These are phyloP conservation scores for Mythimna ferrago DNA, from an alignment of 2,888 invertebrate genomes.

Conservation along the genomic window DNA sequence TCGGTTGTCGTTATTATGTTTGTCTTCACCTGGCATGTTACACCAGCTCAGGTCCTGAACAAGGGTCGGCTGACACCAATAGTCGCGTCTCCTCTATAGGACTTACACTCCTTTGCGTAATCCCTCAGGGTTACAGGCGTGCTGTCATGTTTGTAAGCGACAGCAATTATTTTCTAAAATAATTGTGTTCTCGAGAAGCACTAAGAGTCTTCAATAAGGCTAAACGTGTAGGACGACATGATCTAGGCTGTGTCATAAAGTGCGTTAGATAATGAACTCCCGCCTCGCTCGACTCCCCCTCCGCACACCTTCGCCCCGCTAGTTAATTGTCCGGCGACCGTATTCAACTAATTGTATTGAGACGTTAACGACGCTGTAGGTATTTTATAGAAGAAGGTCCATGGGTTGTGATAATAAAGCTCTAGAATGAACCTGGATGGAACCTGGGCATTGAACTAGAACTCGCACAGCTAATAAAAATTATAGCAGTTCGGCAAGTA, in stretches of 20 bases:
- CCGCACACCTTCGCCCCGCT: not conserved
- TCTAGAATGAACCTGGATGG: too few relatives aligned
- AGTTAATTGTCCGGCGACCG: constrained; percentile 40
- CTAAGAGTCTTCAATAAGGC: not conserved
- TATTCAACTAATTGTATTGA: constrained; percentile 48
- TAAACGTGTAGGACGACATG: not conserved
- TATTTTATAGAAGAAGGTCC: constrained; percentile 18
- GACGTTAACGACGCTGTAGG: not conserved
- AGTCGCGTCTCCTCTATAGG: too few relatives aligned
- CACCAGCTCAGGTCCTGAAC: too few relatives aligned
- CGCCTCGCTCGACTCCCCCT: not conserved
- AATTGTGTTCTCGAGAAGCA: not conserved
- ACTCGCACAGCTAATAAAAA: too few relatives aligned
- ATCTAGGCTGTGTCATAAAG: constrained; percentile 24
- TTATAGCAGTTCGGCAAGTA: too few relatives aligned
- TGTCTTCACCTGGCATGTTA: too few relatives aligned
- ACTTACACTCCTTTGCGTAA: too few relatives aligned
- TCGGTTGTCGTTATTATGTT: too few relatives aligned
- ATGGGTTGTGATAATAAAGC: too few relatives aligned
- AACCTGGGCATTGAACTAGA: too few relatives aligned
- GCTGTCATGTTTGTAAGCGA: not conserved
- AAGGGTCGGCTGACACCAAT: too few relatives aligned
- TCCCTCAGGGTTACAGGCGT: not conserved
- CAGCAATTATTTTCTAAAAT: not conserved
- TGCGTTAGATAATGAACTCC: constrained; percentile 6